phyloP scores from a whole-genome alignment of 1,140 invertebrate species.

The Wasmannia auropunctata region DNA sequence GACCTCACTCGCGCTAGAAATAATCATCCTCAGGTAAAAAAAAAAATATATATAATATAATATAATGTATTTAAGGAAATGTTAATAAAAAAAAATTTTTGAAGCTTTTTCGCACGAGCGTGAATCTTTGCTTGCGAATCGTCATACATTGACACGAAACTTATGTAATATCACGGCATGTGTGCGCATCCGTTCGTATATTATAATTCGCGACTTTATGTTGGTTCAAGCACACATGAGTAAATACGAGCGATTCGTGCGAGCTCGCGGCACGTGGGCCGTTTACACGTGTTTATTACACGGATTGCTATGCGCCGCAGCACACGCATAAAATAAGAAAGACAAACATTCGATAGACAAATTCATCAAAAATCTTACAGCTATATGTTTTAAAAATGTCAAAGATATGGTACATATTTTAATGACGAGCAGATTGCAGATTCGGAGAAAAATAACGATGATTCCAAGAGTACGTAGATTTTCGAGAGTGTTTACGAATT shows the following conservation, averaged over 20 bases:
- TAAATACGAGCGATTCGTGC: conserved; percentile 28
- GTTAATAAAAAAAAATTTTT: background rate
- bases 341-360: conserved; percentile 17
- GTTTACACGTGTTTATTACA: conserved; percentile 37
- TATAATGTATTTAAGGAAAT: background rate
- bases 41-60: no score
- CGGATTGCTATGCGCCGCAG: conserved; percentile 3
- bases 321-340: conserved; percentile 16
- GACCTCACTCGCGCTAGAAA: background rate
- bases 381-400: background rate
- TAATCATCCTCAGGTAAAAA: conserved; percentile 12
- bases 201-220: conserved; percentile 43
- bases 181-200: background rate
- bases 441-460: background rate
- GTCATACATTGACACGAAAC: background rate
- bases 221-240: conserved; percentile 22
- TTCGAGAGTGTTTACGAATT: background rate
- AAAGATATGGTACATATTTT: background rate
- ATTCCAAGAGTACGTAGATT: background rate
- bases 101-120: background rate
- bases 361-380: background rate
- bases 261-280: background rate
- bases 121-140: background rate
- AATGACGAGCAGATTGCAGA: background rate
- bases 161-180: background rate